phyloP scores from a whole-genome alignment of 2,797 vertebrate genomes.

The Bradypodion pumilum region DNA sequence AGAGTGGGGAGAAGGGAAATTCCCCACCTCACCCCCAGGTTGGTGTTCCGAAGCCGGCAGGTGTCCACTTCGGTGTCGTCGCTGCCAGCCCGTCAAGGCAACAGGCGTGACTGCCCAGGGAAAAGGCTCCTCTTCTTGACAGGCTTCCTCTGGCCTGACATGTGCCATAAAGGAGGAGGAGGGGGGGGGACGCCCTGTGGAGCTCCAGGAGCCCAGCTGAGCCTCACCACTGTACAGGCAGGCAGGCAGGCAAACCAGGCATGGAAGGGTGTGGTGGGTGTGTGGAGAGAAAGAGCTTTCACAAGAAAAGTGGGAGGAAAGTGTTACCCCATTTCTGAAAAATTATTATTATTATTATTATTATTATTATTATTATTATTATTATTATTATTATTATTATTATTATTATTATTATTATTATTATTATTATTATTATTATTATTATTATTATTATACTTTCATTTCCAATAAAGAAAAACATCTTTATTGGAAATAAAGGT shows the following conservation, averaged over 20 bases:
- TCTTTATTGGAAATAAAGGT: too few species aligned
- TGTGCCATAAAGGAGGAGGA: neutral
- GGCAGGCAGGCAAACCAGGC: neutral
- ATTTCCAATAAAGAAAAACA: too few species aligned
- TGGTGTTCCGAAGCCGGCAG: slow-evolving; percentile 21
- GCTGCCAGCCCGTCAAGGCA: slow-evolving; percentile 24
- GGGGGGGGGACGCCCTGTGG: neutral
- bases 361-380: too few species aligned
- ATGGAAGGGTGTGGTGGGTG: neutral
- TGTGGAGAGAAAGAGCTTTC: too few species aligned
- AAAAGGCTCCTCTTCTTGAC: slow-evolving; percentile 30
- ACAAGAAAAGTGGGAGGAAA: too few species aligned
- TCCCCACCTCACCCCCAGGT: rapidly evolving
- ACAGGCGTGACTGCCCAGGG: slow-evolving; percentile 18
- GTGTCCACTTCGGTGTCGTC: slow-evolving; percentile 13
- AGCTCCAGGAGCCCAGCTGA: slow-evolving; percentile 6
- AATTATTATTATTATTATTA: too few species aligned
- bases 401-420: too few species aligned
- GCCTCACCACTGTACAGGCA: neutral
- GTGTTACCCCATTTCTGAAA: too few species aligned
- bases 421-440: too few species aligned
- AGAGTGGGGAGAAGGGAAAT: neutral
- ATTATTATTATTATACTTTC: too few species aligned
- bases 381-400: too few species aligned
- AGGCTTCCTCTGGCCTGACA: slow-evolving; percentile 5